A percentile compares a stretch with the other conserved stretches of the same genome.
Evolutionary conservation across 2,888 invertebrate genomes (phyloP).

Genomic region (Lamellibrachia satsuma): DNA sequence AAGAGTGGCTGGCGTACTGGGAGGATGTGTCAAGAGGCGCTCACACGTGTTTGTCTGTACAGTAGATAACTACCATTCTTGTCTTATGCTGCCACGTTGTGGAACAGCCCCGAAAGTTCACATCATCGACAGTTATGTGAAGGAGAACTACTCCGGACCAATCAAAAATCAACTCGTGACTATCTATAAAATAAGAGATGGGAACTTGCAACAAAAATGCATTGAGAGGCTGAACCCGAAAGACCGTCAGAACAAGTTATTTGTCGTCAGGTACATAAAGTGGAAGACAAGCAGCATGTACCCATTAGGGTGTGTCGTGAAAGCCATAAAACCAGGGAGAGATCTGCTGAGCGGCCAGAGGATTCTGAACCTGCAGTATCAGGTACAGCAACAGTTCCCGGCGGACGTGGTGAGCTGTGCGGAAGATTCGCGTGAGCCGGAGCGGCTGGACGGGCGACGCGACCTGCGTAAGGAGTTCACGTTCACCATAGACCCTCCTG

Average conservation of each 20-base stretch:
- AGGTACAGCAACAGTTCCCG: slow-evolving; percentile 20
- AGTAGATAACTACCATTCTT: slow-evolving; percentile 13
- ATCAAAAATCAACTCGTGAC: background rate
- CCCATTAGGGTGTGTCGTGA: slow-evolving; percentile 24
- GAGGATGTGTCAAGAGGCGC: background rate
- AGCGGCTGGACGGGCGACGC: slow-evolving; percentile 51
- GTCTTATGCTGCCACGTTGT: slow-evolving; percentile 22
- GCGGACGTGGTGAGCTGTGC: slow-evolving; percentile 17
- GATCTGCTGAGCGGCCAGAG: background rate
- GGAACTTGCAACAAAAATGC: background rate
- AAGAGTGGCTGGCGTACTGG: slow-evolving; percentile 24
- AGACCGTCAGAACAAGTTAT: slow-evolving; percentile 11
- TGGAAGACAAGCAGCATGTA: slow-evolving; percentile 20
- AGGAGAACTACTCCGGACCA: background rate
- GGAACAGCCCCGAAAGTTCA: slow-evolving; percentile 26
- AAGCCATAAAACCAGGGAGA: slow-evolving; percentile 23
- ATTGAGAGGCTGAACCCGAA: background rate
- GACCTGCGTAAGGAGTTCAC: slow-evolving; percentile 72
- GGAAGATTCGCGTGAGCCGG: slow-evolving; percentile 43
- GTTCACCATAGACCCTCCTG: slow-evolving; percentile 92
- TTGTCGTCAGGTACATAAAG: slow-evolving; percentile 24
- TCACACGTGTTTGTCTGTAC: slow-evolving; percentile 24
- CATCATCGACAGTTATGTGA: slow-evolving; percentile 8
- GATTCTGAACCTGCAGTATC: slow-evolving; percentile 24
- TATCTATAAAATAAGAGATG: background rate